Percentiles rank a stretch among this genome's conserved stretches.
phyloP scores from a whole-genome alignment of 2,888 invertebrate genomes.

The Lasioglossum figueresi region DNA sequence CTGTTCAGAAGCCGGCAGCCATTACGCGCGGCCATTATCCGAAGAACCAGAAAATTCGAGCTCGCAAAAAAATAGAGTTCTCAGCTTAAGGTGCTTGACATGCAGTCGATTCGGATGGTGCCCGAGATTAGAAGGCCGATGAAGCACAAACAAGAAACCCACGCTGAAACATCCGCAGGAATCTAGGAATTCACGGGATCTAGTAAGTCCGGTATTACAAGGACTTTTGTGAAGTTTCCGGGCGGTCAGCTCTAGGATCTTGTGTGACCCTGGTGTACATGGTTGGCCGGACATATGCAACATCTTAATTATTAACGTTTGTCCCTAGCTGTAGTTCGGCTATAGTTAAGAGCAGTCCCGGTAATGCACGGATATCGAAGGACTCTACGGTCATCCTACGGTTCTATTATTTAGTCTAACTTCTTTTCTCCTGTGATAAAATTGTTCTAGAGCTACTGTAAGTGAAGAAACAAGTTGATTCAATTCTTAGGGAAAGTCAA shows the following conservation, averaged over 20 bases:
- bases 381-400: neutral
- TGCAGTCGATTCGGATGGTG: neutral
- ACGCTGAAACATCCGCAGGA: slow-evolving; percentile 6
- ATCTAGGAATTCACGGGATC: slow-evolving; percentile 40
- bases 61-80: slow-evolving; percentile 29
- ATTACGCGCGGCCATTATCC: neutral
- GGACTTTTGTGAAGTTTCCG: slow-evolving; percentile 25
- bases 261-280: slow-evolving; percentile 23
- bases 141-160: slow-evolving; percentile 27
- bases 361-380: neutral
- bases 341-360: neutral
- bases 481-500: neutral
- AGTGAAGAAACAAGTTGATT: neutral
- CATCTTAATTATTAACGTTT: slow-evolving; percentile 75
- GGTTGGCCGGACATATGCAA: slow-evolving; percentile 36
- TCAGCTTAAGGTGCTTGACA: neutral
- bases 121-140: neutral
- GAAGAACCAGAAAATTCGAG: neutral
- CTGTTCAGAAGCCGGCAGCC: neutral
- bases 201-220: slow-evolving; percentile 57
- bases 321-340: slow-evolving; percentile 73
- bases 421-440: neutral
- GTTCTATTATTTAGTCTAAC: neutral
- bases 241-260: slow-evolving; percentile 19
- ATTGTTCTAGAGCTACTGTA: neutral